Conservation (phyloP, 2,113 vertebrate species). For the Lipotes vexillifer region DNA sequence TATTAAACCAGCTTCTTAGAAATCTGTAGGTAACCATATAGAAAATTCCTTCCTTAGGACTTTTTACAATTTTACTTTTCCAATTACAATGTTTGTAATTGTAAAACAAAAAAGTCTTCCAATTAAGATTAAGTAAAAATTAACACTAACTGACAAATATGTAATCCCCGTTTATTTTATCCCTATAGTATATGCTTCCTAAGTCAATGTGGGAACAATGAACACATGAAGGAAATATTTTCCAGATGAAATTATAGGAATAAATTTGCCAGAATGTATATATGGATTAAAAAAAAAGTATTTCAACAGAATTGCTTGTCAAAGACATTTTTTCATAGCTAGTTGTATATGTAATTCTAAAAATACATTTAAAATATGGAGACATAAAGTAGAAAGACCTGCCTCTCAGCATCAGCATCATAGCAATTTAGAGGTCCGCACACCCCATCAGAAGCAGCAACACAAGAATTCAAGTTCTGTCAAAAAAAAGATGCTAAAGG, state of each 20-base stretch:
- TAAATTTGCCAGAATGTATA: background rate
- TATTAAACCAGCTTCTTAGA: background rate
- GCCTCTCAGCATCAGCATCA: background rate
- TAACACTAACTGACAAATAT: background rate
- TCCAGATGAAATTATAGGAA: background rate
- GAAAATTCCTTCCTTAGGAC: background rate
- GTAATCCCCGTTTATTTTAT: background rate
- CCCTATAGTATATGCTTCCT: background rate
- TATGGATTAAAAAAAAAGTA: background rate
- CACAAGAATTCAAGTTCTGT: background rate
- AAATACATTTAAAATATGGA: background rate
- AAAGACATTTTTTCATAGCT: background rate
- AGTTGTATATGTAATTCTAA: background rate
- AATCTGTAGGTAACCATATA: background rate
- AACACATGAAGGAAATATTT: background rate
- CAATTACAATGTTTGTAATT: background rate
- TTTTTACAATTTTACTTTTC: too few relatives aligned
- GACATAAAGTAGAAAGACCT: background rate
- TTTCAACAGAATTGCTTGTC: background rate
- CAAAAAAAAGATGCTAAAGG: background rate
- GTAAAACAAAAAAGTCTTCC: background rate
- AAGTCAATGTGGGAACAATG: background rate
- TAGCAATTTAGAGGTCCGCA: background rate
- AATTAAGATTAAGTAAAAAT: background rate
- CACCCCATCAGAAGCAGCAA: accelerated